phyloP scores from a whole-genome alignment of 2,888 invertebrate genomes.

The Chromoteleia sp. region DNA sequence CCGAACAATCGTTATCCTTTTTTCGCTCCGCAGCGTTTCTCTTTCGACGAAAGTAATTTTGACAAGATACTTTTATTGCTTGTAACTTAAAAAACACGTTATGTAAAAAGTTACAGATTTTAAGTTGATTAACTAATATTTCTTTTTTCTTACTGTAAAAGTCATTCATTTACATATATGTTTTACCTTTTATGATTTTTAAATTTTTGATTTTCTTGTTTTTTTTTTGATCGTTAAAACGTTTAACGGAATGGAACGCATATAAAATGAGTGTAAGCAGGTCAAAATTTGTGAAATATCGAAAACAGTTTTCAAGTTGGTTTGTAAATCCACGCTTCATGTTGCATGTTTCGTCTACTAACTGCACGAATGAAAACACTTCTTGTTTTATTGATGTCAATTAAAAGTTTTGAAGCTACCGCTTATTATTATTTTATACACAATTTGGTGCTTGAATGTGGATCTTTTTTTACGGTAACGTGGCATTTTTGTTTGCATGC shows the following conservation, averaged over 20 bases:
- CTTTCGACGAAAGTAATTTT: constrained; percentile 61
- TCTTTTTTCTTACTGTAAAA: background rate
- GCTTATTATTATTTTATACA: background rate
- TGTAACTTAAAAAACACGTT: background rate
- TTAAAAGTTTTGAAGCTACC: too few relatives aligned
- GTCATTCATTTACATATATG: background rate
- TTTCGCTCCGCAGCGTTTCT: constrained; percentile 47
- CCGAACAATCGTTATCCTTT: constrained; percentile 54
- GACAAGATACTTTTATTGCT: constrained; percentile 54
- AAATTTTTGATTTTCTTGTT: constrained; percentile 1
- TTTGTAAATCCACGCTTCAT: constrained; percentile 45
- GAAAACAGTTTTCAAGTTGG: constrained; percentile 56
- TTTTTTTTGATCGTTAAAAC: too few relatives aligned
- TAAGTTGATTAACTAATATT: constrained; percentile 16
- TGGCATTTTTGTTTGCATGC: too few relatives aligned
- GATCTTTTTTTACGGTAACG: too few relatives aligned
- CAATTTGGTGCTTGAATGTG: background rate
- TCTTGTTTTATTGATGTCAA: background rate
- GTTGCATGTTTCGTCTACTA: constrained; percentile 31
- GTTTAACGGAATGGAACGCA: constrained; percentile 27
- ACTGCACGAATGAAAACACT: constrained; percentile 32
- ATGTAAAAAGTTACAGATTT: background rate
- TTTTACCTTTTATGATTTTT: constrained; percentile 4
- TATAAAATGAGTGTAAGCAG: constrained; percentile 12
- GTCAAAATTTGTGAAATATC: constrained; percentile 27